Evolutionary conservation across 1,140 invertebrate species (phyloP).

Genomic region (Stegodyphus dumicola): DNA sequence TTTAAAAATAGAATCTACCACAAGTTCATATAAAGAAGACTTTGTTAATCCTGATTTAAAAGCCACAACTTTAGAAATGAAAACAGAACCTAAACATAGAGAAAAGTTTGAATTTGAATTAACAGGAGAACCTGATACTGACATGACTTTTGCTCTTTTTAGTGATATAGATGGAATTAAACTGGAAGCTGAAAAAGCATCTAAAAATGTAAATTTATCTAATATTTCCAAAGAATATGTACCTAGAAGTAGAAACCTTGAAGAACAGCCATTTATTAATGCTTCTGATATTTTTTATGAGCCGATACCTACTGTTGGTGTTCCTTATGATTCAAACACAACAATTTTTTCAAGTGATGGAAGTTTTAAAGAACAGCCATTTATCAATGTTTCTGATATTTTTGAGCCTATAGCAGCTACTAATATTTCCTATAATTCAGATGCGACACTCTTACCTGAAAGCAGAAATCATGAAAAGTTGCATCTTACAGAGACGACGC

Average conservation of each 20-base stretch:
- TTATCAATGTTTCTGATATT: no score
- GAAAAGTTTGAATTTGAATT: not conserved
- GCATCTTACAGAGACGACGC: no score
- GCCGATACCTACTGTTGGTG: no score
- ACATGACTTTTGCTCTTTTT: constrained; percentile 19
- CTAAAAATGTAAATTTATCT: not conserved
- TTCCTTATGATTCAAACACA: not conserved
- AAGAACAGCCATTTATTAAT: not conserved
- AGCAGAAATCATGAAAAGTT: no score
- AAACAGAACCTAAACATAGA: not conserved
- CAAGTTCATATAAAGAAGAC: no score
- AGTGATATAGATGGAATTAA: constrained; percentile 21
- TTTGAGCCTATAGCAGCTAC: no score
- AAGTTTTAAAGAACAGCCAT: no score
- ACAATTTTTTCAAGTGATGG: not conserved
- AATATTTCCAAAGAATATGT: constrained; percentile 16
- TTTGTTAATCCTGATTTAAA: not conserved
- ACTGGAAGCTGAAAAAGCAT: not conserved
- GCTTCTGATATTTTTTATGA: not conserved
- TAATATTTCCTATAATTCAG: no score
- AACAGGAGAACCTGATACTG: not conserved
- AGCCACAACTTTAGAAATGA: not conserved
- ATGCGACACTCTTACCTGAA: no score
- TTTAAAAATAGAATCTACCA: no score
- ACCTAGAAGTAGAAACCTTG: constrained; percentile 10